Percentiles rank a stretch among this genome's conserved stretches.
Evolutionary conservation across 2,113 vertebrate genomes (phyloP).

Genomic region (Agapornis roseicollis): DNA sequence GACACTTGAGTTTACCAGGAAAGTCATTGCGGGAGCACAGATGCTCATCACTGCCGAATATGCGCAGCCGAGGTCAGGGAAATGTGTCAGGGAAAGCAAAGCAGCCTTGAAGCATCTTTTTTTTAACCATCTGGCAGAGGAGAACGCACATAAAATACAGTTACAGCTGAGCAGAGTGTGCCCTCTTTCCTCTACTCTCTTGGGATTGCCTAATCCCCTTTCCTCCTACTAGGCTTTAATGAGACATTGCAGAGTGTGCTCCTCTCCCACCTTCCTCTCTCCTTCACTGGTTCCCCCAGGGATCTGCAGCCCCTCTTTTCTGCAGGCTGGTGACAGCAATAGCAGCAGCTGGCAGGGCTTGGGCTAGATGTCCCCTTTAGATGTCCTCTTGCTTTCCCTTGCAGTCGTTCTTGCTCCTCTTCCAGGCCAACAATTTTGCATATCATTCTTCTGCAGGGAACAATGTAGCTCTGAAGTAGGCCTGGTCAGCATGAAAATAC

Average conservation of each 20-base stretch:
- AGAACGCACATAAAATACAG: background rate
- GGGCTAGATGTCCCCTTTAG: background rate
- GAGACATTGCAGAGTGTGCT: background rate
- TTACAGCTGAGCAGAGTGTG: background rate
- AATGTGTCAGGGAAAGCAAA: conserved; percentile 26
- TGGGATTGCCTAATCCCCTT: background rate
- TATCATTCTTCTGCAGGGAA: background rate
- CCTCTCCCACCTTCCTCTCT: background rate
- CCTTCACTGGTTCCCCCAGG: background rate
- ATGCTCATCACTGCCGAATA: background rate
- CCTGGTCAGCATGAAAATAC: background rate
- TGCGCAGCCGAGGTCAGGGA: background rate
- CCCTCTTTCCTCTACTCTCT: background rate
- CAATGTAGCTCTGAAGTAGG: background rate
- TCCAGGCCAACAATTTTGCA: background rate
- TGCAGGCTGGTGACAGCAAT: background rate
- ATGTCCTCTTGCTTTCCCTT: background rate
- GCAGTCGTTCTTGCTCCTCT: background rate
- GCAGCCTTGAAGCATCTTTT: background rate
- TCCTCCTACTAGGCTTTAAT: background rate
- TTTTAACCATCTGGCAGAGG: background rate
- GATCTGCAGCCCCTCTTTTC: background rate
- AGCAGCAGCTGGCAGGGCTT: background rate
- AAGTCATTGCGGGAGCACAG: background rate
- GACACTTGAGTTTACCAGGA: conserved; percentile 33